Evolutionary conservation across 2,888 invertebrate genomes (phyloP), one percentile per base, ranked within the genome.

Genomic region (Mesochorus sp.): DNA sequence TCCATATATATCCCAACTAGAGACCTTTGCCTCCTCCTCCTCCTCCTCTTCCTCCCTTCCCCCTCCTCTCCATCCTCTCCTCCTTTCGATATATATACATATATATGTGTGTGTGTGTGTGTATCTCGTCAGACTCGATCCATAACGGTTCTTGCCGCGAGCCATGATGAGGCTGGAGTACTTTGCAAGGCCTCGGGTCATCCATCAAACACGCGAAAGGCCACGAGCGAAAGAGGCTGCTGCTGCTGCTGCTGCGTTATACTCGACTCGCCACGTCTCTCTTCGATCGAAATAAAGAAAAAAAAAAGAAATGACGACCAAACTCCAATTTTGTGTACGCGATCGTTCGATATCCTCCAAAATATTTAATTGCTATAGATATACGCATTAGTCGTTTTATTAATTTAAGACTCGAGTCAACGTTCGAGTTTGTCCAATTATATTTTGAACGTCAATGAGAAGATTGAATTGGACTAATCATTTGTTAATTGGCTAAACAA

Each of bases 131-230:
- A 76, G 82, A 84, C 84, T 83, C 84, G 84, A 87, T 87, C 86
- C 84, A 85, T 87, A 87, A 85, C 84, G 82, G 78, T 86, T 87
- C 86, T 83, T 83, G 80, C 66, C 81, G 80, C 80, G 57, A 62
- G 76, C 83, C 74, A 82, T 84, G 86, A 85, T 85, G 82, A 87
- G 85, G 84, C 85, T 86, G 84, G 85, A 87, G 85, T 85, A 81
- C 79, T 80, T 78, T 67, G 70, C 73, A 72, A 76, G 67, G 74
- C 78, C 76, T 57, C 62, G 76, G 82, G 81, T 82, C 81, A 78
- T 82, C 81, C 79, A 81, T 81, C 81, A 82, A 82, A 80, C 76
- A 72, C 77, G 66, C 68, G 71, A 78, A 59, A 74, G 64, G 64
- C 47, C 70, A 59, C 49, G 72, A 57, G 64, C 62, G 44, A 68